phyloP scores from a whole-genome alignment of 2,888 invertebrate species.

The Chrysopilus asiliformis region DNA sequence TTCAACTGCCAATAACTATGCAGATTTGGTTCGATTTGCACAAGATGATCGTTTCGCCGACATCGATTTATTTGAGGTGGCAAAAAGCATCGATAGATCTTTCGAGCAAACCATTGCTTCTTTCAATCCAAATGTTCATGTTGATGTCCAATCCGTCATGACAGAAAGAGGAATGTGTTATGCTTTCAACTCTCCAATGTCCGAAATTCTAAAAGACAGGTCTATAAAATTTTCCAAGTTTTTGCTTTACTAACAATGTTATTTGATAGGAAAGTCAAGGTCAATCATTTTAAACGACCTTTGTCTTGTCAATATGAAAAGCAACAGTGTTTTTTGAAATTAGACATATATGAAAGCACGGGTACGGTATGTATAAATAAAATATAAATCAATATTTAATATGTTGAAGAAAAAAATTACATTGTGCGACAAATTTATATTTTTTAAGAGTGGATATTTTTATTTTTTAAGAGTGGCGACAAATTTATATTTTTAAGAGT shows the following conservation, averaged over 20 bases:
- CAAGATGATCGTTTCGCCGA: conserved; percentile 34
- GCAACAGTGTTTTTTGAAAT: conserved; percentile 30
- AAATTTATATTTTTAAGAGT: no score
- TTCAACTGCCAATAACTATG: conserved; percentile 35
- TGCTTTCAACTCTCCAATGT: conserved; percentile 43
- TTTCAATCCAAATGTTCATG: conserved; percentile 19
- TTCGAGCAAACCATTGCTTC: conserved; percentile 26
- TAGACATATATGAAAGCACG: conserved; percentile 29
- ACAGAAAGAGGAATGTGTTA: conserved; percentile 54
- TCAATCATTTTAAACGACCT: conserved; percentile 18
- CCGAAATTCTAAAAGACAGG: conserved; percentile 18
- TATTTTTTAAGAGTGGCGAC: no score
- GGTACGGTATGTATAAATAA: conserved; percentile 22
- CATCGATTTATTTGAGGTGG: conserved; percentile 33
- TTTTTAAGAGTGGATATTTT: no score
- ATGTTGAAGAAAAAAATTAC: no score
- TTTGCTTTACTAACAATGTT: not conserved
- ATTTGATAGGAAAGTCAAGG: conserved; percentile 16
- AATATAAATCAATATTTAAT: not conserved
- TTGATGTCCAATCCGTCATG: conserved; percentile 36
- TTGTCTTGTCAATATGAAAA: conserved; percentile 29
- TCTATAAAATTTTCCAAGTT: not conserved
- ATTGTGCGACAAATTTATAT: no score
- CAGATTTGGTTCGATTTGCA: conserved; percentile 31
- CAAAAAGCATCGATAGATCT: conserved; percentile 21